Evolutionary conservation across 2,113 vertebrate species (phyloP).

Genomic region (Percina caprodes): DNA sequence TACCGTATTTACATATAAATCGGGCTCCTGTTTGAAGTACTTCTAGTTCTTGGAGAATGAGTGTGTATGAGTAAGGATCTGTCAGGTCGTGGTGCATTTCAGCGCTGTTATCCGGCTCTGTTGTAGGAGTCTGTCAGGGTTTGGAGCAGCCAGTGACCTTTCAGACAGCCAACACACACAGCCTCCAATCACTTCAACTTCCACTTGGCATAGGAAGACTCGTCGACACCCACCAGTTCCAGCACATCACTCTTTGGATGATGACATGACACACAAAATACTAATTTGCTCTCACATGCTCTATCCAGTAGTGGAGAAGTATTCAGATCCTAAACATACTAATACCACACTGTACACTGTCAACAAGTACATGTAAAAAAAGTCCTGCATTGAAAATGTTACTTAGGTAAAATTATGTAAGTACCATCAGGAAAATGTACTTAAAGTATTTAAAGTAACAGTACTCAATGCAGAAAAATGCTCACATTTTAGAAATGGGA

Average conservation of each 20-base stretch:
- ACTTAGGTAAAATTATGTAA: too few relatives aligned
- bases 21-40: constrained; percentile 2
- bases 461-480: too few relatives aligned
- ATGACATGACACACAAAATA: constrained; percentile 11
- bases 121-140: constrained; percentile 40
- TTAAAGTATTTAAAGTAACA: too few relatives aligned
- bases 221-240: constrained; percentile 34
- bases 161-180: constrained; percentile 43
- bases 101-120: not conserved
- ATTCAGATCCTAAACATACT: too few relatives aligned
- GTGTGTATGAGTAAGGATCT: not conserved
- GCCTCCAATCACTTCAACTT: constrained; percentile 52
- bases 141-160: constrained; percentile 65
- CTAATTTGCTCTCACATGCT: not conserved
- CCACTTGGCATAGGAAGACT: constrained; percentile 49
- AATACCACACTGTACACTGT: too few relatives aligned
- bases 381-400: too few relatives aligned
- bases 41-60: not conserved
- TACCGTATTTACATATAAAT: not conserved
- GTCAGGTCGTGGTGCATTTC: constrained; percentile 22
- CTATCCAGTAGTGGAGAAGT: too few relatives aligned
- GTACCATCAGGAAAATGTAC: too few relatives aligned
- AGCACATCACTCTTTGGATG: constrained; percentile 20
- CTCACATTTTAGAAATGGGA: too few relatives aligned
- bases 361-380: too few relatives aligned